These are phyloP conservation scores for Rotaria macrura DNA, from an alignment of 2,888 invertebrate species.

Conservation along the genomic window DNA sequence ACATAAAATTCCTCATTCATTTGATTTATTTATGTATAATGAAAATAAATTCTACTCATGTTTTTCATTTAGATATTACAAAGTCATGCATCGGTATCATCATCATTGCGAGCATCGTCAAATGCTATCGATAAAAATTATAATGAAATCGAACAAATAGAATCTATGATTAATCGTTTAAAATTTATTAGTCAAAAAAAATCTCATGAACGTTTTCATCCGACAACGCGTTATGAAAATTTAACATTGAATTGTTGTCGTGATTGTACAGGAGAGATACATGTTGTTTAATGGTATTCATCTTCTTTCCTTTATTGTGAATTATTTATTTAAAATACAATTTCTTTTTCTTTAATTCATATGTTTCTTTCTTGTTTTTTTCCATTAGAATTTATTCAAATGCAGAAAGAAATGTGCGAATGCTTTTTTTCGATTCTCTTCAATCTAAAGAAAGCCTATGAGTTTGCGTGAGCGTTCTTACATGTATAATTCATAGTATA, in stretches of 20 bases:
- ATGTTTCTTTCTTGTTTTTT: not conserved
- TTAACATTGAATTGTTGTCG: conserved; percentile 10
- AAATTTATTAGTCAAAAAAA: not conserved
- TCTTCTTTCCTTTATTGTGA: not conserved
- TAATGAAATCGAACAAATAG: not conserved
- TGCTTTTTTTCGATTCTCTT: not conserved
- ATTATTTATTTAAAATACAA: not conserved
- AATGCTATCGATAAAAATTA: not conserved
- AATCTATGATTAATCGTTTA: conserved; percentile 13
- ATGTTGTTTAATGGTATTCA: not conserved
- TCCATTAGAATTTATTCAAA: not conserved
- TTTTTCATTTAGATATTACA: not conserved
- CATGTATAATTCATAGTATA: too few relatives aligned
- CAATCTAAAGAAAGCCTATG: too few relatives aligned
- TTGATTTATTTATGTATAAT: not conserved
- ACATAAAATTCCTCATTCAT: not conserved
- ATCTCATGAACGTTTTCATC: conserved; percentile 21
- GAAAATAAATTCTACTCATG: too few relatives aligned
- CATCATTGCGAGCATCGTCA: not conserved
- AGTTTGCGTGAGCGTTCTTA: too few relatives aligned
- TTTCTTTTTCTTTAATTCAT: not conserved
- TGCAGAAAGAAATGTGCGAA: not conserved
- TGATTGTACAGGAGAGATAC: not conserved
- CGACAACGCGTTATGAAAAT: conserved; percentile 9
- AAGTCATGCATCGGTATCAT: not conserved